These are phyloP conservation scores for Noctilio leporinus DNA, from an alignment of 2,113 vertebrate species.

Conservation along the genomic window DNA sequence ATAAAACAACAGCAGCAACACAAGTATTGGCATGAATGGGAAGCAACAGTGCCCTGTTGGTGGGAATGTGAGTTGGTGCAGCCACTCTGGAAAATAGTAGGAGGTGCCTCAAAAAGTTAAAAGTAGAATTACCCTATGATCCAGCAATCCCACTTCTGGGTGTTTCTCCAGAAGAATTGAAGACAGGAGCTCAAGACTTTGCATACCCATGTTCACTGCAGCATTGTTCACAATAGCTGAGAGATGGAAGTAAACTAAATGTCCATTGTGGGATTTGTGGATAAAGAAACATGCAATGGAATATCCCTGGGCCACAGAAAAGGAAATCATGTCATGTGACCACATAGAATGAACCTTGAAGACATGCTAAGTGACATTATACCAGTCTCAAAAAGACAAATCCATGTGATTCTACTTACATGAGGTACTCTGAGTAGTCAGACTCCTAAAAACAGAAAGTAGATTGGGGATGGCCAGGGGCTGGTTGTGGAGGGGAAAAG, in stretches of 20 bases:
- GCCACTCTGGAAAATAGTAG: not conserved
- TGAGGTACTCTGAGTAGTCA: not conserved
- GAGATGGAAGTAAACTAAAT: not conserved
- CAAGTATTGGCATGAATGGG: not conserved
- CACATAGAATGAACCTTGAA: not conserved
- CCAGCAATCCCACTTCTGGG: not conserved
- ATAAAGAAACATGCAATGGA: not conserved
- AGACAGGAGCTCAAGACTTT: not conserved
- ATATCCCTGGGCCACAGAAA: not conserved
- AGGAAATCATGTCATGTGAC: not conserved
- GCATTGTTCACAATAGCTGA: not conserved
- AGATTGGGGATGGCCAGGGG: not conserved
- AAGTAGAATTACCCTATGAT: not conserved
- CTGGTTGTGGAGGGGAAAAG: not conserved
- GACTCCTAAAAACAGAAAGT: not conserved
- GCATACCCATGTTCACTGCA: not conserved
- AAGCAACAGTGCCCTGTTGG: not conserved
- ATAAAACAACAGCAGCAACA: not conserved
- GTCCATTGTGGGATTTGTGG: not conserved
- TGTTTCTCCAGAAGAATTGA: not conserved
- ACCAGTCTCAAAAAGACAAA: not conserved
- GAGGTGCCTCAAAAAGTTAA: not conserved
- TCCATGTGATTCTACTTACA: not conserved
- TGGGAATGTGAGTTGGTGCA: not conserved
- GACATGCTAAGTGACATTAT: not conserved